phyloP scores from a whole-genome alignment of 2,113 vertebrate species.

The Cephalophus harveyi region DNA sequence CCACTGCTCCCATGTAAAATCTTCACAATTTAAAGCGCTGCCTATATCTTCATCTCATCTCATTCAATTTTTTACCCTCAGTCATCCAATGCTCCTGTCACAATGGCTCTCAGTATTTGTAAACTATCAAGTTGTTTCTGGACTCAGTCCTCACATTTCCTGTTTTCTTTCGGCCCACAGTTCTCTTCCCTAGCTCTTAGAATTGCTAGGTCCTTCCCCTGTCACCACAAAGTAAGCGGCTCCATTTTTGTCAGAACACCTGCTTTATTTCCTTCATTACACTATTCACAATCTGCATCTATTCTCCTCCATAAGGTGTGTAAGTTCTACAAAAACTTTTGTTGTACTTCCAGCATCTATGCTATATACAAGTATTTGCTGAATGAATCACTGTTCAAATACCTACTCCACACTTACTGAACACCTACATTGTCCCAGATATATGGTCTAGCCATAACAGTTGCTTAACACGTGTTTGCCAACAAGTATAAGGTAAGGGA shows the following conservation, averaged over 20 bases:
- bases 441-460: background rate
- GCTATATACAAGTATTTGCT: background rate
- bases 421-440: background rate
- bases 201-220: background rate
- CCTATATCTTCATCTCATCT: background rate
- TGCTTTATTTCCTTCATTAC: constrained; percentile 12
- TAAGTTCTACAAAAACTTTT: background rate
- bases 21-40: background rate
- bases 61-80: background rate
- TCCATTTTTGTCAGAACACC: background rate
- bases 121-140: background rate
- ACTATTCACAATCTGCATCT: background rate
- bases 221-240: background rate
- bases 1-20: background rate
- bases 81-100: background rate
- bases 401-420: background rate
- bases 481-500: background rate
- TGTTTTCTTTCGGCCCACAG: background rate
- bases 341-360: background rate
- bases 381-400: background rate
- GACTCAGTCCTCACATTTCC: background rate
- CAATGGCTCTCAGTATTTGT: background rate
- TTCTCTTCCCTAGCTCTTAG: background rate
- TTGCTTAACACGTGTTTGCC: background rate
- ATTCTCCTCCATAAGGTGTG: background rate